A percentile compares a stretch with the other conserved stretches of the same genome.
These are phyloP conservation scores for Scylla paramamosain DNA, from an alignment of 1,140 invertebrate species.

Conservation along the genomic window DNA sequence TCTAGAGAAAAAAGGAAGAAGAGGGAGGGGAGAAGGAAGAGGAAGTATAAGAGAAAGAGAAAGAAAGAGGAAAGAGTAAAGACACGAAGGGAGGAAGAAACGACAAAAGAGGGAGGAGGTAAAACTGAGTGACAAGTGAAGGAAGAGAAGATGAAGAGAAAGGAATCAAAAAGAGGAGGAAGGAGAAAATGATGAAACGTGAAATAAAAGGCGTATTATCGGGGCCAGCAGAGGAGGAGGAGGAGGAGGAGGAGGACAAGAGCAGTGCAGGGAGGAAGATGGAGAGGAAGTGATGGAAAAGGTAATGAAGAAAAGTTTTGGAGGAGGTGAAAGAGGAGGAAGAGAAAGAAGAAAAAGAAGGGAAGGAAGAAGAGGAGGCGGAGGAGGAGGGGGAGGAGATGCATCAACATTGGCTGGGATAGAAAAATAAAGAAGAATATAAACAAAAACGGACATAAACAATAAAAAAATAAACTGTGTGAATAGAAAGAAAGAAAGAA, in stretches of 20 bases:
- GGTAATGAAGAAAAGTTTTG: too few relatives aligned
- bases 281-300: too few relatives aligned
- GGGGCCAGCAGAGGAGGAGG: not conserved
- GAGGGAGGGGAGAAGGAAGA: not conserved
- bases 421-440: too few relatives aligned
- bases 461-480: too few relatives aligned
- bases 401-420: too few relatives aligned
- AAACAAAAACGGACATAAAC: too few relatives aligned
- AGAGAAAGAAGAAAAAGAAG: not conserved
- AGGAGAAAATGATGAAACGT: not conserved
- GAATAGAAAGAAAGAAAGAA: too few relatives aligned
- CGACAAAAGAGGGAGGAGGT: not conserved
- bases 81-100: not conserved
- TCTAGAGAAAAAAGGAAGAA: not conserved
- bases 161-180: not conserved
- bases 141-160: not conserved
- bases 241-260: not conserved
- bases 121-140: not conserved
- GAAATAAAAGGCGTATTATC: not conserved
- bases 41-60: not conserved
- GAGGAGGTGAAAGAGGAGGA: not conserved
- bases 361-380: not conserved
- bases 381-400: not conserved
- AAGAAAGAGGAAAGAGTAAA: not conserved
- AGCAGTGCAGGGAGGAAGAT: too few relatives aligned